Conservation (phyloP, 2,888 invertebrate genomes). For the Drosophila histrio region DNA sequence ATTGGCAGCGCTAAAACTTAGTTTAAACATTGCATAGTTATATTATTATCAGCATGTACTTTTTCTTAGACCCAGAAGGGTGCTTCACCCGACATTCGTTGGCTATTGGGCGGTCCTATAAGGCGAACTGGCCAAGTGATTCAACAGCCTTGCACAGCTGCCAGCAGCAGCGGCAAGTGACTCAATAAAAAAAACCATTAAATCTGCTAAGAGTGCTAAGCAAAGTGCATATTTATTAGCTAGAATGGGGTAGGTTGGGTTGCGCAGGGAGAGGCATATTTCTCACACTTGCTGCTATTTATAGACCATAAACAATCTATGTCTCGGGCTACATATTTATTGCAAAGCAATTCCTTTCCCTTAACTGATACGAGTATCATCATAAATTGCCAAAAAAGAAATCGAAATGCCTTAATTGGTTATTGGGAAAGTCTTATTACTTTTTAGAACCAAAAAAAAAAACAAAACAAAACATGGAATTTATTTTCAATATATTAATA, state of each 20-base stretch:
- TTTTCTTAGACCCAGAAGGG: constrained; percentile 26
- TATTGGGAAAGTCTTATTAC: background rate
- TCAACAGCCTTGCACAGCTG: constrained; percentile 54
- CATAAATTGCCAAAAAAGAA: constrained; percentile 43
- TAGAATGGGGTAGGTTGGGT: background rate
- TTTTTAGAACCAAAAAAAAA: constrained; percentile 5
- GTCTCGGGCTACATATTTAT: constrained; percentile 25
- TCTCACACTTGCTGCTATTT: constrained; percentile 45
- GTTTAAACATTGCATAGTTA: constrained; percentile 47
- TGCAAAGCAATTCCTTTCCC: constrained; percentile 4
- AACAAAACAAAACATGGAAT: background rate
- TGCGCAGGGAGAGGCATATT: background rate
- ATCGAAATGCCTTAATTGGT: constrained; percentile 26
- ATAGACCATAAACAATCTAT: constrained; percentile 49
- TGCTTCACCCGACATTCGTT: constrained; percentile 56
- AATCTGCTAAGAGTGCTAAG: constrained; percentile 43
- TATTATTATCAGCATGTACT: constrained; percentile 43
- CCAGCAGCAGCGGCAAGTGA: constrained; percentile 48
- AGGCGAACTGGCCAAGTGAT: constrained; percentile 29
- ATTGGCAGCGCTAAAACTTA: constrained; percentile 58
- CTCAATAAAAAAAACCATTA: constrained; percentile 65
- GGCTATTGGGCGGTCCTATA: background rate
- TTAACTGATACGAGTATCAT: constrained; percentile 15
- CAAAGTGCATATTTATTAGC: constrained; percentile 53
- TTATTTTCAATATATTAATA: constrained; percentile 28